phyloP scores from a whole-genome alignment of 2,888 invertebrate species.

The Mimachlamys varia region DNA sequence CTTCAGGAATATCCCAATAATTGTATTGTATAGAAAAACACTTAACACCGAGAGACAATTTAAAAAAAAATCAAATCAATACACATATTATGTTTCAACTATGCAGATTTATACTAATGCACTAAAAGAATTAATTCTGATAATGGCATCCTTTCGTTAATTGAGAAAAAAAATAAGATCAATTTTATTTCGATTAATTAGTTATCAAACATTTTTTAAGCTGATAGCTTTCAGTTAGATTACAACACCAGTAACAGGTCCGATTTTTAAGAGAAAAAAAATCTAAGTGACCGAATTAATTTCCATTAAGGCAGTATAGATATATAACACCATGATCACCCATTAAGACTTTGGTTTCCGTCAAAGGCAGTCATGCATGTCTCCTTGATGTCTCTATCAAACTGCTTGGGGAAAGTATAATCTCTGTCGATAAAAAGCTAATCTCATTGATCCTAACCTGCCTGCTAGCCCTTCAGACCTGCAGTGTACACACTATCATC shows the following conservation, averaged over 20 bases:
- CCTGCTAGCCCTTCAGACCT: background rate
- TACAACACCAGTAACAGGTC: background rate
- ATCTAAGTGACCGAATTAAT: background rate
- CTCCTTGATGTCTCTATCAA: background rate
- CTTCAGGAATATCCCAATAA: too few species aligned
- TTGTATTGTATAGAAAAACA: too few species aligned
- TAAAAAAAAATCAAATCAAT: too few species aligned
- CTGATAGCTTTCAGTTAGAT: background rate
- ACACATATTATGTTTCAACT: too few species aligned
- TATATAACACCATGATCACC: background rate
- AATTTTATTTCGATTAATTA: background rate
- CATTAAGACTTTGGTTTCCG: background rate
- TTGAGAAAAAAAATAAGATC: too few species aligned
- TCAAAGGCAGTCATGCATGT: background rate
- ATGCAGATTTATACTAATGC: background rate
- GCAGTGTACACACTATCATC: background rate
- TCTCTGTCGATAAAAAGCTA: background rate
- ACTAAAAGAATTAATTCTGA: background rate
- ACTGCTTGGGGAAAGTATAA: background rate
- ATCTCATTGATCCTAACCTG: slow-evolving; percentile 7
- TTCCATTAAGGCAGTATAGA: background rate
- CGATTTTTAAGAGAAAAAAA: background rate
- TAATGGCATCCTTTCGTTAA: too few species aligned
- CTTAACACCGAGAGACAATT: too few species aligned
- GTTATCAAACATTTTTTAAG: background rate